These are phyloP conservation scores for Intellagama lesueurii DNA, from an alignment of 2,797 vertebrate species.

Conservation along the genomic window DNA sequence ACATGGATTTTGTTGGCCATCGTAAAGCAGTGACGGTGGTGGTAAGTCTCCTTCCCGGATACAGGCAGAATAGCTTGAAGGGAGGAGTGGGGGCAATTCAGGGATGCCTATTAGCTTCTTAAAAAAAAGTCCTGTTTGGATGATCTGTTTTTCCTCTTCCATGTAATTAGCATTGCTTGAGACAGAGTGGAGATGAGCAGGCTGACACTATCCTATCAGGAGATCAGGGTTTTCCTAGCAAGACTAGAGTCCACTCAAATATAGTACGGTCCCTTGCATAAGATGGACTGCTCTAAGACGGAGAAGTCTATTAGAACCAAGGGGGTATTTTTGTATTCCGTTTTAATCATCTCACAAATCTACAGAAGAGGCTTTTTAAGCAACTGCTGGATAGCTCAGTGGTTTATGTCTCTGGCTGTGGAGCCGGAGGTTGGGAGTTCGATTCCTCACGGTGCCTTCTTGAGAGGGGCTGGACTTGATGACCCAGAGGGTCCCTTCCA, in stretches of 20 bases:
- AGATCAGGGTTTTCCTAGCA: not conserved
- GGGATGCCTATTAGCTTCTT: not conserved
- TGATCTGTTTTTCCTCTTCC: not conserved
- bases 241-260: not conserved
- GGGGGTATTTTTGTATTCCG: not conserved
- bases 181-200: not conserved
- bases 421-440: too few species aligned
- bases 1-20: conserved; percentile 99
- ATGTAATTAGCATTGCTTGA: not conserved
- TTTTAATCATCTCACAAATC: not conserved
- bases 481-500: too few species aligned
- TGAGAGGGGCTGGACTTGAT: too few species aligned
- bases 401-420: too few species aligned
- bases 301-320: not conserved
- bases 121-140: not conserved
- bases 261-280: too few species aligned
- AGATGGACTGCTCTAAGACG: too few species aligned
- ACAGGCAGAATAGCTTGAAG: not conserved
- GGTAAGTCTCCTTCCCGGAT: conserved; percentile 75
- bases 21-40: conserved; percentile 98
- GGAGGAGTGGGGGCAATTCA: not conserved
- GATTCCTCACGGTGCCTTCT: too few species aligned
- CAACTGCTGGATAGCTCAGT: too few species aligned
- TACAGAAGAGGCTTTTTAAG: not conserved
- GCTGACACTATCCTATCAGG: not conserved